Evolutionary conservation across 30 jellyfish, hydroid and myxozoan species (phyloP), one percentile per base, ranked within the genome.

Genomic region (Aurelia sp.): DNA sequence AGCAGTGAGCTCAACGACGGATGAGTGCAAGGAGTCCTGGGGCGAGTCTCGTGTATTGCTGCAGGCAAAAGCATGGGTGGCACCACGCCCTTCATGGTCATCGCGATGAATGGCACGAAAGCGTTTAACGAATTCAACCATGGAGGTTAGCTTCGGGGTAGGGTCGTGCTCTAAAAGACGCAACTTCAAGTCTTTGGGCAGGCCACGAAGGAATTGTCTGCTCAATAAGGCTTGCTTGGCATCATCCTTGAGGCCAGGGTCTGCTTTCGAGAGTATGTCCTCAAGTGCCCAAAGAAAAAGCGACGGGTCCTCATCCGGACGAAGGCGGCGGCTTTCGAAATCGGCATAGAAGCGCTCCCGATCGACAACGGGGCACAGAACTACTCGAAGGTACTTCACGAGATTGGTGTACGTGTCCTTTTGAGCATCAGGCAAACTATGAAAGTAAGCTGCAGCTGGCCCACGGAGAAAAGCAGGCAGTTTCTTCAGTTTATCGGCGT

Each of bases 161-260:
- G 87, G 87, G 23, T 76, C 40, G 22, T 58, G 33, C 87, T 76
- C 87, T 53, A 76, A 13, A 9, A 27, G 30, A 3, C 23, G 19
- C 11, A 52, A 37, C 16, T 18, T 50, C 5, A 76, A n/a, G 30
- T 10, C 35, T 35, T 52, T 23, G 9, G 83, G 62, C 3, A 61
- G 35, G 3, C 83, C 66, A 18, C 37, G 11, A 82, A 58, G 57
- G 33, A 76, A 76, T 19, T 76, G 78, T n/a, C n/a, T n/a, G n/a
- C n/a, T n/a, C n/a, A n/a, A n/a, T n/a, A n/a, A 23, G 78, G 75
- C 79, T 11, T 48, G 8, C 6, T 22, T 48, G 31, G 84, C 84
- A 31, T 53, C 4, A 7, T 15, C 73, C 9, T 37, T 15, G 72
- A 75, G 78, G 59, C 10, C 51, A n/a, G n/a, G n/a, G n/a, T n/a